phyloP scores from a whole-genome alignment of 1,140 invertebrate species.

The Drosophila serrata region DNA sequence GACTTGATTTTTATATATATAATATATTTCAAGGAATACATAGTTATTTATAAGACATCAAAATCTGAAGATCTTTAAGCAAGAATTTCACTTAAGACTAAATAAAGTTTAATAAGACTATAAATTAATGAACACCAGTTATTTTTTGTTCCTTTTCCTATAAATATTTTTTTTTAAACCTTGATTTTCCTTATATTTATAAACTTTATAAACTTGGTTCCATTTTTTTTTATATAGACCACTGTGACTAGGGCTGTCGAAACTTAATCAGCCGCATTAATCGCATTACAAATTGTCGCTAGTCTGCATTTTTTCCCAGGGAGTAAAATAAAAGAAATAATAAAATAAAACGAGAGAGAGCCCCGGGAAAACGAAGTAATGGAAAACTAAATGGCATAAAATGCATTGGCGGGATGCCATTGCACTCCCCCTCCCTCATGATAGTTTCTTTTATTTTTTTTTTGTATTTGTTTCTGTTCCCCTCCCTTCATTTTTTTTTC shows the following conservation, averaged over 20 bases:
- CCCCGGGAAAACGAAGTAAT: slow-evolving; percentile 51
- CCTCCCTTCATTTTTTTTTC: not conserved
- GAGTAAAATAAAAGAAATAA: not conserved
- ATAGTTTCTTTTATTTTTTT: slow-evolving; percentile 5
- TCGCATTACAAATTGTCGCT: slow-evolving; percentile 78
- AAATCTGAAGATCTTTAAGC: too few relatives aligned
- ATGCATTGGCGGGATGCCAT: slow-evolving; percentile 69
- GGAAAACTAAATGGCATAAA: slow-evolving; percentile 70
- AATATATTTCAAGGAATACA: not conserved
- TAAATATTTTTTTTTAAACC: too few relatives aligned
- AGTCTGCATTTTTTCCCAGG: slow-evolving; percentile 63
- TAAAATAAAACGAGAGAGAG: slow-evolving; percentile 12
- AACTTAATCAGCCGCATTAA: slow-evolving; percentile 78
- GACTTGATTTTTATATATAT: not conserved
- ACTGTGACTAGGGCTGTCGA: slow-evolving; percentile 21
- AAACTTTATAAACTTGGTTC: too few relatives aligned
- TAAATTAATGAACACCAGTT: too few relatives aligned
- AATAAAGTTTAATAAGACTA: too few relatives aligned
- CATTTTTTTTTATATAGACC: not conserved
- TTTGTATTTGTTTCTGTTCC: too few relatives aligned
- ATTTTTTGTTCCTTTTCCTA: too few relatives aligned
- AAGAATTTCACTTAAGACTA: too few relatives aligned
- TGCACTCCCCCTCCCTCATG: slow-evolving; percentile 20
- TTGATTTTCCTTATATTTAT: not conserved
- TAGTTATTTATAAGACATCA: not conserved